Evolutionary conservation across 2,113 vertebrate genomes (phyloP).

Genomic region (Plecturocebus donacophilus): DNA sequence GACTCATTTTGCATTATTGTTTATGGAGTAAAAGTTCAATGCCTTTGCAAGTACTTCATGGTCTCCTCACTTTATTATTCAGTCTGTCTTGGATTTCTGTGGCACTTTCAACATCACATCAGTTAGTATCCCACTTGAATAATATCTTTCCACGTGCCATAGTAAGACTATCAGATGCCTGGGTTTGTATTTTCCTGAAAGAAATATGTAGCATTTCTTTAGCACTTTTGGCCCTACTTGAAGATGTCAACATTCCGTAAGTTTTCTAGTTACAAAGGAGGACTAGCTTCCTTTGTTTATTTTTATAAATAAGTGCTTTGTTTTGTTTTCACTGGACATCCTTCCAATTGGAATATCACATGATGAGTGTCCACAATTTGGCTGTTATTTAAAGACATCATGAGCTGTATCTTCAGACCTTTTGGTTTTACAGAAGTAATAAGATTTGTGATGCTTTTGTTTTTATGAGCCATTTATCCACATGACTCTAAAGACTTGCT

Average conservation of each 20-base stretch:
- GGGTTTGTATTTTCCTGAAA: conserved; percentile 37
- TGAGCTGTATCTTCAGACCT: neutral
- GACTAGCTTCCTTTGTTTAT: neutral
- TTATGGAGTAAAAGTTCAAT: conserved; percentile 51
- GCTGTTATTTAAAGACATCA: conserved; percentile 39
- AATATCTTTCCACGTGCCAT: neutral
- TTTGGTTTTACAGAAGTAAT: conserved; percentile 10
- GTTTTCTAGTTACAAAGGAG: conserved; percentile 16
- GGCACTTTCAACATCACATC: neutral
- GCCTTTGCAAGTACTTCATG: conserved; percentile 36
- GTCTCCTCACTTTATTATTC: conserved; percentile 51
- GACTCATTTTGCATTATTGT: conserved; percentile 24
- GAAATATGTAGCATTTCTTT: conserved; percentile 1
- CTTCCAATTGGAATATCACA: neutral
- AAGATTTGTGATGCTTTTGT: neutral
- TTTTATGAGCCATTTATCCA: conserved; percentile 39
- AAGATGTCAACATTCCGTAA: neutral
- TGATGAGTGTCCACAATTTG: neutral
- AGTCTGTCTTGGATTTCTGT: neutral
- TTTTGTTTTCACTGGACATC: neutral
- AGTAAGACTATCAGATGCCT: neutral
- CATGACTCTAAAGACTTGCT: neutral
- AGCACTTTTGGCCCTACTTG: conserved; percentile 25
- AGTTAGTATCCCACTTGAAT: conserved; percentile 3
- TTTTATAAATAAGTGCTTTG: neutral